Conservation (phyloP, 2,797 vertebrate species). For the Myotis daubentonii region DNA sequence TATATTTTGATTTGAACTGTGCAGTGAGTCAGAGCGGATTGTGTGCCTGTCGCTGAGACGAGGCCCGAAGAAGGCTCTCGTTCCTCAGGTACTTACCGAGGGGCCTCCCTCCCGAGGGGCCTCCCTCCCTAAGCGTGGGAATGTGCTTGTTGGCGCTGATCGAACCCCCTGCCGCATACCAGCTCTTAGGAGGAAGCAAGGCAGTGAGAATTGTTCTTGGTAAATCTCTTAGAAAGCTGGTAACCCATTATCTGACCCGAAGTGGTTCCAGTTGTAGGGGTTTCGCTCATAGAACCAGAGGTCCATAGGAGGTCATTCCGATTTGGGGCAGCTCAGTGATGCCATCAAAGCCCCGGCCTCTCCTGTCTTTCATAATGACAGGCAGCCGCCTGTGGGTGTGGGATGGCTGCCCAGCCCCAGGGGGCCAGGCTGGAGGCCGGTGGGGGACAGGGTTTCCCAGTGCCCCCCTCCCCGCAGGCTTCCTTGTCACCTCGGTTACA, state of each 20-base stretch:
- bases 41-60: not conserved
- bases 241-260: not conserved
- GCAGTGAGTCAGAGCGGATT: conserved; percentile 1
- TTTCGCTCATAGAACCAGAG: not conserved
- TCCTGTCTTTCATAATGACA: not conserved
- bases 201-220: not conserved
- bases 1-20: not conserved
- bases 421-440: fast-evolving
- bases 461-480: fast-evolving
- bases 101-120: not conserved
- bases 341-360: not conserved
- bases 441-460: not conserved
- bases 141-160: not conserved
- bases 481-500: not conserved
- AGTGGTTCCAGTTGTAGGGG: not conserved
- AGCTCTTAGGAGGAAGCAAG: not conserved
- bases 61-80: not conserved
- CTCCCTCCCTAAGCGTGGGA: not conserved
- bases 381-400: not conserved
- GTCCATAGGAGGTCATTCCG: not conserved
- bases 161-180: not conserved
- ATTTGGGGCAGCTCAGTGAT: not conserved
- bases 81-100: not conserved
- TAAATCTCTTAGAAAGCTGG: not conserved
- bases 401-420: not conserved